These are phyloP conservation scores for Zaprionus camerounensis DNA, from an alignment of 1,140 invertebrate species.

Conservation along the genomic window DNA sequence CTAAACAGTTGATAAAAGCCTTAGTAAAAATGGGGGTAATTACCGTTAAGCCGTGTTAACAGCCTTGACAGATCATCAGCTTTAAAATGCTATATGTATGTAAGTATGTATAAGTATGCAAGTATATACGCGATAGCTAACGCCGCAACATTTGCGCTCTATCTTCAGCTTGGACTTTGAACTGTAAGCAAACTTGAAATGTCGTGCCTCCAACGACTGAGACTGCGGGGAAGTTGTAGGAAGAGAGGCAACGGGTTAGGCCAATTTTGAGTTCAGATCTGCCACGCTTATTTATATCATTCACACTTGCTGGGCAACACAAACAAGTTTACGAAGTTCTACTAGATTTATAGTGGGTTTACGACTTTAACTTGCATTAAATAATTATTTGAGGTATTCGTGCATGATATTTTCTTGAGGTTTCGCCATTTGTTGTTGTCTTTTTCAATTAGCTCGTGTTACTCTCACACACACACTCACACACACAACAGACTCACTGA, in stretches of 20 bases:
- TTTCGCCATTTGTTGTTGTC: constrained; percentile 45
- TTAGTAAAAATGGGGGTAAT: constrained; percentile 3
- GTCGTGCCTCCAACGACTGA: constrained; percentile 9
- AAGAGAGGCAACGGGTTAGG: constrained; percentile 10
- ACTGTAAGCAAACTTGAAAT: constrained; percentile 43
- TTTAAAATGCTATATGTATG: constrained; percentile 4
- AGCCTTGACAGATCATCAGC: constrained; percentile 29
- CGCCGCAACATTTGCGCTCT: not conserved
- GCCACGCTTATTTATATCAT: constrained; percentile 23
- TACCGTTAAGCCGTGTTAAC: constrained; percentile 2
- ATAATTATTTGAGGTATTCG: constrained; percentile 15
- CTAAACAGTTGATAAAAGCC: constrained; percentile 6
- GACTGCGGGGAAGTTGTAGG: not conserved
- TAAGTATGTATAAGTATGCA: not conserved
- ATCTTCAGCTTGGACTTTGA: constrained; percentile 44
- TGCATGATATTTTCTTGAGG: constrained; percentile 31
- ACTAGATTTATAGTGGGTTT: not conserved
- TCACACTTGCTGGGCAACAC: constrained; percentile 8
- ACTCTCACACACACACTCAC: constrained; percentile 8
- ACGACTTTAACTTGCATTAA: not conserved
- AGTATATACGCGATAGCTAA: not conserved
- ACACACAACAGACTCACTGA: not conserved
- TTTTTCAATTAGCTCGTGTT: constrained; percentile 43
- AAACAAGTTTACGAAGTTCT: not conserved
- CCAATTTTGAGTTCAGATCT: constrained; percentile 21